Conservation (phyloP, 2,113 vertebrate genomes). For the Choloepus hoffmanni region DNA sequence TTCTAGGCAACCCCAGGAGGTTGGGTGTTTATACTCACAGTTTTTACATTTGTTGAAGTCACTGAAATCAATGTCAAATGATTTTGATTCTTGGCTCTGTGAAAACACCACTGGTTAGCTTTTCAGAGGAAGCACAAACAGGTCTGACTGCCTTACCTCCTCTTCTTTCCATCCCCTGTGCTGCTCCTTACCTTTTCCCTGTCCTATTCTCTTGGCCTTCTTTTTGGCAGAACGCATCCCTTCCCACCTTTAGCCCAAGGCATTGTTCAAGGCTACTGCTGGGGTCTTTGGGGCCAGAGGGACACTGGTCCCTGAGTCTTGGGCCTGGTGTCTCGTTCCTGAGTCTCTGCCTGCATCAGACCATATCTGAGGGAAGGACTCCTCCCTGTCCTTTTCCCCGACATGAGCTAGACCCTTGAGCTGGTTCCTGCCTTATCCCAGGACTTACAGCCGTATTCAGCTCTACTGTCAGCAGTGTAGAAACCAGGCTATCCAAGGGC, state of each 20-base stretch:
- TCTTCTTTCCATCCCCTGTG: not conserved
- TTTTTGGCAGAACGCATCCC: not conserved
- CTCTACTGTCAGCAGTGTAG: not conserved
- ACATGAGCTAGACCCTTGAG: not conserved
- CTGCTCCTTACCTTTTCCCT: not conserved
- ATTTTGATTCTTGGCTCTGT: slow-evolving; percentile 39
- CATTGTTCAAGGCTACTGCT: not conserved
- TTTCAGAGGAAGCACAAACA: not conserved
- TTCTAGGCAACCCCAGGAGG: not conserved
- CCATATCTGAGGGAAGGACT: not conserved
- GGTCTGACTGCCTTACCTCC: not conserved
- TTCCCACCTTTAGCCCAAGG: not conserved
- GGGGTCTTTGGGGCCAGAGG: not conserved
- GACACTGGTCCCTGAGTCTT: not conserved
- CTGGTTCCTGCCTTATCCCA: not conserved
- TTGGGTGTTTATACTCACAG: slow-evolving; percentile 63
- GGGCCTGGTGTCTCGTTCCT: not conserved
- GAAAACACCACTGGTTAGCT: slow-evolving; percentile 30
- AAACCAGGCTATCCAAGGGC: not conserved
- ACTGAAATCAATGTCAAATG: slow-evolving; percentile 33
- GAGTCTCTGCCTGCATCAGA: not conserved
- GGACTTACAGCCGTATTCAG: slow-evolving; percentile 52
- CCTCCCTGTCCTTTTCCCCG: not conserved
- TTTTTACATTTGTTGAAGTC: slow-evolving; percentile 56
- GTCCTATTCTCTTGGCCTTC: not conserved